A percentile compares a stretch with the other conserved stretches of the same genome.
phyloP scores from a whole-genome alignment of 30 jellyfish, hydroid and myxozoan species.

The Rhopilema esculentum region DNA sequence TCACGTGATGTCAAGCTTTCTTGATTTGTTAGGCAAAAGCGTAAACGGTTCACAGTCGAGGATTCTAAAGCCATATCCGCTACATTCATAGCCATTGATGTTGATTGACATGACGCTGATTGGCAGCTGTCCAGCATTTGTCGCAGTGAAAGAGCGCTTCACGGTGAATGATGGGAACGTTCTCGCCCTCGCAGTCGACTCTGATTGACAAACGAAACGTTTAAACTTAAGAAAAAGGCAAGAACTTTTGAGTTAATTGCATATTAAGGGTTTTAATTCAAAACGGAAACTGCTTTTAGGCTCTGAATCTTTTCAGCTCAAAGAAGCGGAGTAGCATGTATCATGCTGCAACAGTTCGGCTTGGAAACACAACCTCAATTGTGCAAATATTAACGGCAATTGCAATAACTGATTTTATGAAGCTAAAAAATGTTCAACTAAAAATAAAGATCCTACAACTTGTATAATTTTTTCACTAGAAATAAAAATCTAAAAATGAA shows the following conservation, averaged over 20 bases:
- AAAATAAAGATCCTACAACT: too few relatives aligned
- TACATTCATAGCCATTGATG: conserved; percentile 93
- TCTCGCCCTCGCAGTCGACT: conserved; percentile 97
- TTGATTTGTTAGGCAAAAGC: conserved; percentile 89
- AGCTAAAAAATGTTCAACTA: too few relatives aligned
- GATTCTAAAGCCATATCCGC: conserved; percentile 94
- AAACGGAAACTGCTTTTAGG: too few relatives aligned
- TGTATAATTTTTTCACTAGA: too few relatives aligned
- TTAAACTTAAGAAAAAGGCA: neutral
- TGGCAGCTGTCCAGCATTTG: conserved; percentile 95
- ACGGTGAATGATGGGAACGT: conserved; percentile 98
- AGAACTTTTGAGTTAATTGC: neutral
- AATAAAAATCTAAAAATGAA: too few relatives aligned
- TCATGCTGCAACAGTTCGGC: neutral
- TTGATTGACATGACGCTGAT: conserved; percentile 75
- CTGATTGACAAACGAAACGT: conserved; percentile 37
- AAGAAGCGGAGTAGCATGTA: too few relatives aligned
- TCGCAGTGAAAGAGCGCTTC: conserved; percentile 93
- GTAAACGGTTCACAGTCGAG: conserved; percentile 93
- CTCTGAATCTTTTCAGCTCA: too few relatives aligned
- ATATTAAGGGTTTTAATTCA: too few relatives aligned
- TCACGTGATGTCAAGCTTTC: conserved; percentile 90
- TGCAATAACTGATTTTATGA: too few relatives aligned
- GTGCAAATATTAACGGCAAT: too few relatives aligned
- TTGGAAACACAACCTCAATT: neutral